Evolutionary conservation across 2,888 invertebrate genomes (phyloP).

Genomic region (Brachyptera putata): DNA sequence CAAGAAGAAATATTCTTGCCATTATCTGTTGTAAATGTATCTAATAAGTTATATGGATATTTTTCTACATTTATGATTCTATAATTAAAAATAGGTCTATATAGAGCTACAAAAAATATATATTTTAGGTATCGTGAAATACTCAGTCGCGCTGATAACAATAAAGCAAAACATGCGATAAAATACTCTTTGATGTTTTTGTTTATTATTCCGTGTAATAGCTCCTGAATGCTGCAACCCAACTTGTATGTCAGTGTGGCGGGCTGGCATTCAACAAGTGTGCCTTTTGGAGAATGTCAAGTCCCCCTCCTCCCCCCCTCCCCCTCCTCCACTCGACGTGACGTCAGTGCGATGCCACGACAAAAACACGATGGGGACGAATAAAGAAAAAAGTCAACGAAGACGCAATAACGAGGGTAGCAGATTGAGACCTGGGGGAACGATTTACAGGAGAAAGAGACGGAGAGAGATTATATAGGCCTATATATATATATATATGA

Average conservation of each 20-base stretch:
- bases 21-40: too few species aligned
- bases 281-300: constrained; percentile 29
- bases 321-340: constrained; percentile 7
- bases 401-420: constrained; percentile 28
- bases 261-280: constrained; percentile 33
- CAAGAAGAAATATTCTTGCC: too few species aligned
- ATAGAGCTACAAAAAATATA: too few species aligned
- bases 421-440: constrained; percentile 25
- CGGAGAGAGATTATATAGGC: not conserved
- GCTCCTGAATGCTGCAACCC: not conserved
- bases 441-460: constrained; percentile 19
- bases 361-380: constrained; percentile 22
- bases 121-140: too few species aligned
- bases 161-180: too few species aligned
- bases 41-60: too few species aligned
- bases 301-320: constrained; percentile 7
- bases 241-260: not conserved
- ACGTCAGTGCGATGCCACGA: not conserved
- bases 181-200: too few species aligned
- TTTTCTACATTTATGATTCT: too few species aligned
- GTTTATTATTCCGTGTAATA: not conserved
- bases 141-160: too few species aligned
- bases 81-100: too few species aligned
- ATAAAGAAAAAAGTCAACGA: constrained; percentile 29
- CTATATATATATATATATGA: not conserved